Conservation (phyloP, 2,797 vertebrate species). For the Pseudomugil tenellus region DNA sequence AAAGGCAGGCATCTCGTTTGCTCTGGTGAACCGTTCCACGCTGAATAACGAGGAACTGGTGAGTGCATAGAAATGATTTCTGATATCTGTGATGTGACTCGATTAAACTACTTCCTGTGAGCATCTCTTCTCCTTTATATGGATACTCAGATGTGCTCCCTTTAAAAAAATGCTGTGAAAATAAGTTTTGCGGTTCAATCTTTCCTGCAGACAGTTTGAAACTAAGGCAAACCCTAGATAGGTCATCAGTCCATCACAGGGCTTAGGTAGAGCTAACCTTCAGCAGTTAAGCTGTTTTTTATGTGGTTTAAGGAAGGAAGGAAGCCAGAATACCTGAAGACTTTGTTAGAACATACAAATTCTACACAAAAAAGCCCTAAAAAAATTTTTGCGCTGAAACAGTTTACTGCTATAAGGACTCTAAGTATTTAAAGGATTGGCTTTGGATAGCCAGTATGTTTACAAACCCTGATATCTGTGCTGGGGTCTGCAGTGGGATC, state of each 20-base stretch:
- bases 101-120: no score
- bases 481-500: constrained; percentile 24
- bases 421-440: constrained; percentile 28
- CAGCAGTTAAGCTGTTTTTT: neutral
- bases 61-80: constrained; percentile 72
- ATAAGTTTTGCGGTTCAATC: constrained; percentile 26
- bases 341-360: neutral
- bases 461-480: constrained; percentile 30
- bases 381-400: no score
- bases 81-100: neutral
- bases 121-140: no score
- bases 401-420: neutral
- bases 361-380: no score
- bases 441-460: constrained; percentile 17
- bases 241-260: neutral
- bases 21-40: constrained; percentile 93
- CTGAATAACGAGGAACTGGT: constrained; percentile 96
- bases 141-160: no score
- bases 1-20: constrained; percentile 97
- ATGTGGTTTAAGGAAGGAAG: neutral
- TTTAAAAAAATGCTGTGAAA: neutral
- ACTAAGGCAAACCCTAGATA: neutral
- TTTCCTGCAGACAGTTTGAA: neutral
- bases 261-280: neutral
- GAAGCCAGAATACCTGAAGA: neutral